phyloP scores from a whole-genome alignment of 2,888 invertebrate genomes.

The Parthenolecanium corni region DNA sequence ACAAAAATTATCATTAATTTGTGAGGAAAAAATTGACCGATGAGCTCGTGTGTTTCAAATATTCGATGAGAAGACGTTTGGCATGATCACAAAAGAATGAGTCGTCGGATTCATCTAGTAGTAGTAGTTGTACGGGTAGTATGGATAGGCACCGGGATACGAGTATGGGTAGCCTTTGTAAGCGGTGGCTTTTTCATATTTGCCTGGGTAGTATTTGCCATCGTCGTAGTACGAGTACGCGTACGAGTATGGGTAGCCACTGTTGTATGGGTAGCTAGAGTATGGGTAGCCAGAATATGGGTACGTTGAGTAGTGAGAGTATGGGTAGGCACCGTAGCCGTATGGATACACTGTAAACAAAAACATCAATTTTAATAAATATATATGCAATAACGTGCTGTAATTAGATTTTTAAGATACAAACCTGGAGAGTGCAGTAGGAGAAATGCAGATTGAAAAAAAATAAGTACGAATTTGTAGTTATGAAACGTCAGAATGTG shows the following conservation, averaged over 20 bases:
- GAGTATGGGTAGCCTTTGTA: conserved; percentile 9
- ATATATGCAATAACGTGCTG: no score
- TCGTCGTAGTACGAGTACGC: conserved; percentile 30
- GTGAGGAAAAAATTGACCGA: no score
- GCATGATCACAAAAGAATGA: not conserved
- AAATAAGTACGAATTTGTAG: no score
- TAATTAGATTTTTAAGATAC: no score
- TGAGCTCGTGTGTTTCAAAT: no score
- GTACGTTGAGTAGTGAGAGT: conserved; percentile 25
- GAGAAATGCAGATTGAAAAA: no score
- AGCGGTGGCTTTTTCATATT: conserved; percentile 31
- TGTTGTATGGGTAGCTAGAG: conserved; percentile 30
- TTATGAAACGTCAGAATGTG: no score
- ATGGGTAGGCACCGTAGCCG: conserved; percentile 30
- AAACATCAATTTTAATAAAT: no score
- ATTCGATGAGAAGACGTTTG: no score
- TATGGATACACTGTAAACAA: conserved; percentile 15
- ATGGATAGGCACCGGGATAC: no score
- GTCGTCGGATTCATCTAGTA: not conserved
- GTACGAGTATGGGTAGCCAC: conserved; percentile 28
- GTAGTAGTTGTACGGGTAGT: conserved; percentile 12
- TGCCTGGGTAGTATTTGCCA: conserved; percentile 33
- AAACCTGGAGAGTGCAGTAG: no score
- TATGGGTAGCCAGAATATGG: conserved; percentile 30
- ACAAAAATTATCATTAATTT: conserved; percentile 15